A percentile compares a stretch with the other conserved stretches of the same genome.
phyloP scores from a whole-genome alignment of 2,888 invertebrate species.

The Nymphalis c-album region DNA sequence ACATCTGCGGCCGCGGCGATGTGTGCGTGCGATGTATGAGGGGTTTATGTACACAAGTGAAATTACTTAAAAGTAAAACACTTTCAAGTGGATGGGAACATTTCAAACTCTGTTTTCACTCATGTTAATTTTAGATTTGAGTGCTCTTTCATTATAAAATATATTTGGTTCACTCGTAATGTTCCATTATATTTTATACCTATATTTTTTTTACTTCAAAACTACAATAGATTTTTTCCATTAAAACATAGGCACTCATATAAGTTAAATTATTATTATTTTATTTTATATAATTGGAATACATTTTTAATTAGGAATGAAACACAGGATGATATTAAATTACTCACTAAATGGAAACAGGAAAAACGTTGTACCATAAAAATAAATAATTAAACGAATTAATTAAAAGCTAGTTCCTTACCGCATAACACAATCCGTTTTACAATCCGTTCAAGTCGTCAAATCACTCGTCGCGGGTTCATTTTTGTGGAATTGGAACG shows the following conservation, averaged over 20 bases:
- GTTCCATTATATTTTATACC: slow-evolving; percentile 22
- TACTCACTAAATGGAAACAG: not conserved
- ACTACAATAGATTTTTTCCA: not conserved
- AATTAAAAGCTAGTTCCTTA: slow-evolving; percentile 32
- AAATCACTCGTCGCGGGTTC: slow-evolving; percentile 75
- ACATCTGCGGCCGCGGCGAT: slow-evolving; percentile 71
- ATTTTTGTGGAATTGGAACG: slow-evolving; percentile 77
- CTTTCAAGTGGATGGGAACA: slow-evolving; percentile 74
- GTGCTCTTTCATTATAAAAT: slow-evolving; percentile 45
- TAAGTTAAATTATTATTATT: no score
- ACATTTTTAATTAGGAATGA: not conserved
- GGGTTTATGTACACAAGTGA: slow-evolving; percentile 76
- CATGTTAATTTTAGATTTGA: slow-evolving; percentile 52
- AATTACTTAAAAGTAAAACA: slow-evolving; percentile 75
- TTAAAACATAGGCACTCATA: no score
- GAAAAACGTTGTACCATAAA: not conserved
- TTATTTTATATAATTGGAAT: no score
- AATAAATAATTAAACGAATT: slow-evolving; percentile 4
- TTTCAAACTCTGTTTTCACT: slow-evolving; percentile 63
- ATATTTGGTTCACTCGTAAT: slow-evolving; percentile 31
- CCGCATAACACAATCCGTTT: slow-evolving; percentile 63
- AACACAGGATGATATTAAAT: not conserved
- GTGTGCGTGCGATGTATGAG: slow-evolving; percentile 65
- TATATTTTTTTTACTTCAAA: not conserved
- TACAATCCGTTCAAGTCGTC: slow-evolving; percentile 74